Percentiles rank a stretch among this genome's conserved stretches.
Evolutionary conservation across 2,797 vertebrate species (phyloP).

Genomic region (Schizopygopsis pylzovi): DNA sequence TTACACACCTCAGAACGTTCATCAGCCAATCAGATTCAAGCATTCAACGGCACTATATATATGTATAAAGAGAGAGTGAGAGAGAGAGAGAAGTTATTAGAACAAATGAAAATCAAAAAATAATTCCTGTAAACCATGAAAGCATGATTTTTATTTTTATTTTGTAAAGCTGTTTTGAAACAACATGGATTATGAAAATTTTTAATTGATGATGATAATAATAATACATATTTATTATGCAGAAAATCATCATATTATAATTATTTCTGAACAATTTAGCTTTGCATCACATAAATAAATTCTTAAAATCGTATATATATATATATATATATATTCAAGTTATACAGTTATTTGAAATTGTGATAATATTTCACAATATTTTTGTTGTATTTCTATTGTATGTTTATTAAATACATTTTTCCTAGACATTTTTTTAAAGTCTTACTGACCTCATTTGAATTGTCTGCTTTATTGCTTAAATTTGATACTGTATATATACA

Average conservation of each 20-base stretch:
- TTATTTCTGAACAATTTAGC: not conserved
- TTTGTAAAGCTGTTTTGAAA: not conserved
- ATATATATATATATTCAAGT: not conserved
- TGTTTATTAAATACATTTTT: not conserved
- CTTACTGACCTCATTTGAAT: not conserved
- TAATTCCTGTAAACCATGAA: not conserved
- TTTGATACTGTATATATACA: too few species aligned
- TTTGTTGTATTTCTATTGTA: not conserved
- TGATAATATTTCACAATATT: not conserved
- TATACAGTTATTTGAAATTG: not conserved
- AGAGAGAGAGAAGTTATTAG: not conserved
- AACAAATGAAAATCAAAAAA: not conserved
- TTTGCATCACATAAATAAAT: not conserved
- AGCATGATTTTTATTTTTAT: not conserved
- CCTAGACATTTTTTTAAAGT: not conserved
- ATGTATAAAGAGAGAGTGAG: too few species aligned
- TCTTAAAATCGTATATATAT: not conserved
- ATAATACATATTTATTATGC: not conserved
- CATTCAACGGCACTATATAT: too few species aligned
- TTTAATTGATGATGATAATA: not conserved
- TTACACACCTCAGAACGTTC: too few species aligned
- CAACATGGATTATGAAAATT: too few species aligned
- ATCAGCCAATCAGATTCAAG: too few species aligned
- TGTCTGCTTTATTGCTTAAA: not conserved
- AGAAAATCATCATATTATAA: not conserved